phyloP scores from a whole-genome alignment of 2,797 vertebrate genomes.

The Sciaenops ocellatus region DNA sequence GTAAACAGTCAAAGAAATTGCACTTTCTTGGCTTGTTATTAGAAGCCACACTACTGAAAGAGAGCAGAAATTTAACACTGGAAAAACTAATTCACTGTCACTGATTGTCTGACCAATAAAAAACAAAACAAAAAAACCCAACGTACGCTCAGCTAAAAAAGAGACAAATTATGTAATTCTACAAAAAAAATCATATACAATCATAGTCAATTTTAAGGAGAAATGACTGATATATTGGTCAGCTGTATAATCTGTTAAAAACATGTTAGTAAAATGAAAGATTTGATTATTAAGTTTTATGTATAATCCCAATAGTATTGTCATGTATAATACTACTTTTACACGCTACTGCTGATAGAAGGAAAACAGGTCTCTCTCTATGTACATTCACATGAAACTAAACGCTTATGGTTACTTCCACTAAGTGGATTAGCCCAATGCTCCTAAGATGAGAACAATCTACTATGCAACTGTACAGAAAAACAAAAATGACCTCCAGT shows the following conservation, averaged over 20 bases:
- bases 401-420: slow-evolving; percentile 65
- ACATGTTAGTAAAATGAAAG: slow-evolving; percentile 76
- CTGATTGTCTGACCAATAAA: slow-evolving; percentile 85
- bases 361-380: slow-evolving; percentile 69
- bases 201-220: slow-evolving; percentile 77
- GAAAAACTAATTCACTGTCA: slow-evolving; percentile 75
- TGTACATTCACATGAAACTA: slow-evolving; percentile 81
- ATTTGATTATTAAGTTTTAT: slow-evolving; percentile 65
- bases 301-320: slow-evolving; percentile 74
- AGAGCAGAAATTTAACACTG: slow-evolving; percentile 75
- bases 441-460: slow-evolving; percentile 69
- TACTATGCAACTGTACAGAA: slow-evolving; percentile 77
- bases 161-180: slow-evolving; percentile 69
- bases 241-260: slow-evolving; percentile 77
- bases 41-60: slow-evolving; percentile 82
- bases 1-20: slow-evolving; percentile 87
- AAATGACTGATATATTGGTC: slow-evolving; percentile 79
- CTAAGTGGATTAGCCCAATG: slow-evolving; percentile 64
- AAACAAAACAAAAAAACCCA: slow-evolving; percentile 52
- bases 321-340: slow-evolving; percentile 71
- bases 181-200: slow-evolving; percentile 80
- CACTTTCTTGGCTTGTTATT: slow-evolving; percentile 84
- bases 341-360: slow-evolving; percentile 77
- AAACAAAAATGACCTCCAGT: slow-evolving; percentile 65
- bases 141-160: slow-evolving; percentile 48